These are phyloP conservation scores for Mesitornis unicolor DNA, from an alignment of 2,113 vertebrate species.

Conservation along the genomic window DNA sequence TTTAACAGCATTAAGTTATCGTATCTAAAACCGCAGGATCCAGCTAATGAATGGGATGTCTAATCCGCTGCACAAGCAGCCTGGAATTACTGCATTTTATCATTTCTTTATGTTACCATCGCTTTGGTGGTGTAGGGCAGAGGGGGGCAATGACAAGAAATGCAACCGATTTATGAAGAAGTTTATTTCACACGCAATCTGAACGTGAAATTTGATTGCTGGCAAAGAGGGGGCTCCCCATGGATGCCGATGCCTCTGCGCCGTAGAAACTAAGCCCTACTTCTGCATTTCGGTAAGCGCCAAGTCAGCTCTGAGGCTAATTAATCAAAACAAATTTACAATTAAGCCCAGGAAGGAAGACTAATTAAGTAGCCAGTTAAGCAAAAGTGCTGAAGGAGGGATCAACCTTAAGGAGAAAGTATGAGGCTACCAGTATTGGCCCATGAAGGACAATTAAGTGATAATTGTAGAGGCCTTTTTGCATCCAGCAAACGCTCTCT, in stretches of 20 bases:
- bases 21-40: neutral
- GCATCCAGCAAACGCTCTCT: neutral
- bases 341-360: conserved; percentile 64
- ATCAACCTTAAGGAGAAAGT: conserved; percentile 22
- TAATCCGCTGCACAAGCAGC: neutral
- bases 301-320: conserved; percentile 68
- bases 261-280: conserved; percentile 43
- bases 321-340: conserved; percentile 78
- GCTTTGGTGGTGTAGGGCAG: neutral
- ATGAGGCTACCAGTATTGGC: conserved; percentile 1
- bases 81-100: neutral
- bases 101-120: neutral
- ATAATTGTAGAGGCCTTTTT: conserved; percentile 51
- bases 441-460: conserved; percentile 46
- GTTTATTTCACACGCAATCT: neutral
- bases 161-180: conserved; percentile 15
- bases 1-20: neutral
- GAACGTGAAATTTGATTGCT: conserved; percentile 60
- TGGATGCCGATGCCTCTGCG: neutral
- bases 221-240: conserved; percentile 29
- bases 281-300: conserved; percentile 51
- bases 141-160: neutral
- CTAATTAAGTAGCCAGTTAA: conserved; percentile 65
- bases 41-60: neutral
- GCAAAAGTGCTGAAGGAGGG: conserved; percentile 65